Evolutionary conservation across 2,888 invertebrate species (phyloP), one percentile per base, ranked within the genome.

Genomic region (Nomada fucata): DNA sequence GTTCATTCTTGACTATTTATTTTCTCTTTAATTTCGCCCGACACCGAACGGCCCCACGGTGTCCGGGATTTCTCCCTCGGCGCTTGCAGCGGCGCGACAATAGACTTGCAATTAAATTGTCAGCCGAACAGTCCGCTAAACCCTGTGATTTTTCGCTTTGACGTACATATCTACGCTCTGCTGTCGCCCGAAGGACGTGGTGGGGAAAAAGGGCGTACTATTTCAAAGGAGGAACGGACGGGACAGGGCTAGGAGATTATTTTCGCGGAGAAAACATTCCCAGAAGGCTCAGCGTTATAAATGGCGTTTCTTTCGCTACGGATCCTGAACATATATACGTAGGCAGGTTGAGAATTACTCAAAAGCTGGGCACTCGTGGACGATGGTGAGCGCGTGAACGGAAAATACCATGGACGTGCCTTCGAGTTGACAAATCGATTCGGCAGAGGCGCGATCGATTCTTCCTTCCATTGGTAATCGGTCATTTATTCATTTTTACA

Each of bases 81-180:
- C 0, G 61, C 69, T 60, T 36, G 64, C 44, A 53, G 23, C 11
- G 80, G 36, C 60, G 64, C 61, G 26, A 77, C 71, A 71, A 76
- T 63, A 72, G 71, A 81, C 69, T 87, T 53, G 80, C 80, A 84
- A 87, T 87, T 84, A 86, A 86, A 84, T 86, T 72, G 70, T 82
- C 71, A 63, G 72, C 64, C 75, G 72, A 82, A 55, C 61, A 72
- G 65, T 75, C 52, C 67, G 57, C 50, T 83, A 78, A 59, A 81
- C 75, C 77, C 61, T 18, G 50, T 65, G 59, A 72, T 76, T 83
- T 83, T 75, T 72, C 59, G 47, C 55, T 55, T 60, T 65, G 50
- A 55, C 71, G n/a, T 26, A 36, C 42, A 29, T 20, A 52, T 52
- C 5, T 26, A 11, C 23, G 18, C 47, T 47, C 15, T 47, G 47